A percentile compares a stretch with the other conserved stretches of the same genome.
Evolutionary conservation across 2,888 invertebrate genomes (phyloP).

Genomic region (Metalampra italica): DNA sequence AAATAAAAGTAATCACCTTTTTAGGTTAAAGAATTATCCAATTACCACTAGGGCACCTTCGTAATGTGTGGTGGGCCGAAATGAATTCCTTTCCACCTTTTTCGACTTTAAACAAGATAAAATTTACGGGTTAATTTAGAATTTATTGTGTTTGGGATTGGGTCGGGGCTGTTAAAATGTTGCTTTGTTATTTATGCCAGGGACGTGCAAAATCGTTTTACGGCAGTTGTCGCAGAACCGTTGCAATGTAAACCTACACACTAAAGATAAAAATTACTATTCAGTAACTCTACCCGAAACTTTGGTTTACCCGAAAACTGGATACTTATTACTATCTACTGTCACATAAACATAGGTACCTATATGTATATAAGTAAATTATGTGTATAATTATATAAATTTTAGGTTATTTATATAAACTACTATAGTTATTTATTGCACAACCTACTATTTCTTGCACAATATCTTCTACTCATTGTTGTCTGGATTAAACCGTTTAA

Average conservation of each 20-base stretch:
- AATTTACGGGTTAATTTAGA: slow-evolving; percentile 48
- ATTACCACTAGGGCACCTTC: slow-evolving; percentile 38
- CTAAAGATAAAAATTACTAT: not conserved
- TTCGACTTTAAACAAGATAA: slow-evolving; percentile 52
- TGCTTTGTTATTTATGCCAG: slow-evolving; percentile 11
- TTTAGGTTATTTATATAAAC: no score
- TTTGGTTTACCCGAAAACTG: no score
- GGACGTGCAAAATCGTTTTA: not conserved
- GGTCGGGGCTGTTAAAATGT: slow-evolving; percentile 15
- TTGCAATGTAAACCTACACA: not conserved
- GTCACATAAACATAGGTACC: no score
- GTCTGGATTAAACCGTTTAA: no score
- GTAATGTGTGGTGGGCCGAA: slow-evolving; percentile 40
- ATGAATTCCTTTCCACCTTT: slow-evolving; percentile 51
- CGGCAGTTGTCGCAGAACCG: not conserved
- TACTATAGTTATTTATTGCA: no score
- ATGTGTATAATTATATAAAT: no score
- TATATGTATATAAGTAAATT: no score
- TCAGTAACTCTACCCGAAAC: no score
- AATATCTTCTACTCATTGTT: no score
- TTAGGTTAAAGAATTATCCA: slow-evolving; percentile 42
- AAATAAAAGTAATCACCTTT: no score
- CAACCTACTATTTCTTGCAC: no score
- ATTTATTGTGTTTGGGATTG: slow-evolving; percentile 43
- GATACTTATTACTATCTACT: no score